Percentiles rank a stretch among this genome's conserved stretches.
phyloP scores from a whole-genome alignment of 2,888 invertebrate species.

The Ichneumon xanthorius region DNA sequence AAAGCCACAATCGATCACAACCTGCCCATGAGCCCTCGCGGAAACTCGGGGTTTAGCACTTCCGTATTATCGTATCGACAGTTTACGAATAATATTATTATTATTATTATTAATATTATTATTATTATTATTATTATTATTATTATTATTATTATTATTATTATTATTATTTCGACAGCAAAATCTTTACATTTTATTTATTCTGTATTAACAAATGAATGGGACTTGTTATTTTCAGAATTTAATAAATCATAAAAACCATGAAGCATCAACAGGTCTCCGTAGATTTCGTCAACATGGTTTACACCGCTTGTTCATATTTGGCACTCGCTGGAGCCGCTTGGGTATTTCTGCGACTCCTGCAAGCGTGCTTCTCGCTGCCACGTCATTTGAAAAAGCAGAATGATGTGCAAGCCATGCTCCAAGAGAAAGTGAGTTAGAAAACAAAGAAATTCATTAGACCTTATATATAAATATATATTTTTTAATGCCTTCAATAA shows the following conservation, averaged over 20 bases:
- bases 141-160: not conserved
- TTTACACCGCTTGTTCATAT: conserved; percentile 88
- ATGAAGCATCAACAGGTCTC: conserved; percentile 90
- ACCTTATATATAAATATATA: not conserved
- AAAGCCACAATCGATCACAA: conserved; percentile 62
- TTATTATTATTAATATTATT: not conserved
- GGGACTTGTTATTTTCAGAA: conserved; percentile 69
- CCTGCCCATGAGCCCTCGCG: conserved; percentile 13
- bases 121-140: conserved; percentile 1
- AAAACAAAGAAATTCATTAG: not conserved
- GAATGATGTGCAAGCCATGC: conserved; percentile 86
- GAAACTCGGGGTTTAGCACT: conserved; percentile 31
- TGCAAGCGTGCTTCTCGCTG: conserved; percentile 89
- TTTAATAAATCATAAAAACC: conserved; percentile 56
- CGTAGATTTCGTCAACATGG: conserved; percentile 89
- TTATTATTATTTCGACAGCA: conserved; percentile 3
- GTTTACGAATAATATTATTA: conserved; percentile 2
- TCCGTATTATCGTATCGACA: conserved; percentile 9
- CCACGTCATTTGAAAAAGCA: conserved; percentile 87
- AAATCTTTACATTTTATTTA: not conserved
- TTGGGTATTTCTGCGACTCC: conserved; percentile 89
- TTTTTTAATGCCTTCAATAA: not conserved
- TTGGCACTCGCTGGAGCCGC: conserved; percentile 87
- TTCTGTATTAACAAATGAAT: conserved; percentile 20
- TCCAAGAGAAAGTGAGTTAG: conserved; percentile 85